A percentile compares a stretch with the other conserved stretches of the same genome.
phyloP scores from a whole-genome alignment of 2,888 invertebrate species.

The Endotricha flammealis region DNA sequence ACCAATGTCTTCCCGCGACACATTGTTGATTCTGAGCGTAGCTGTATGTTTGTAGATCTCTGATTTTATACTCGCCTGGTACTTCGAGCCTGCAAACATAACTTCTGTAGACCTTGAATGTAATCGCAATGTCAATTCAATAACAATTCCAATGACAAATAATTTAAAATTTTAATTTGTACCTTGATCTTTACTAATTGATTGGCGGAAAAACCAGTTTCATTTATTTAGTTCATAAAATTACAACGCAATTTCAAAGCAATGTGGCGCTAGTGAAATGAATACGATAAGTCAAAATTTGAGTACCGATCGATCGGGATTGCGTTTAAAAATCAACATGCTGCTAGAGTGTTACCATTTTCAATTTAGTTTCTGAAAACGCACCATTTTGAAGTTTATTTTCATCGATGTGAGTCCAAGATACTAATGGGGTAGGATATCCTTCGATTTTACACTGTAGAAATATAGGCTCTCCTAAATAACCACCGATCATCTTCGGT shows the following conservation, averaged over 20 bases:
- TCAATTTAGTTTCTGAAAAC: constrained; percentile 12
- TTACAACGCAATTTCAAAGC: too few species aligned
- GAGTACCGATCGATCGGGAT: too few species aligned
- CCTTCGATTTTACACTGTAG: constrained; percentile 86
- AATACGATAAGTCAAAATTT: too few species aligned
- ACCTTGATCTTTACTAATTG: too few species aligned
- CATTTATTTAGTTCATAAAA: too few species aligned
- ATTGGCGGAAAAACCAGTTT: too few species aligned
- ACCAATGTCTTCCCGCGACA: constrained; percentile 77
- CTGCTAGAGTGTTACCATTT: too few species aligned
- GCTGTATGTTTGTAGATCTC: constrained; percentile 78
- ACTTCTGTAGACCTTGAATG: too few species aligned
- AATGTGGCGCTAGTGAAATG: too few species aligned
- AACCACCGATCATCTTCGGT: constrained; percentile 83
- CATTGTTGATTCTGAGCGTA: constrained; percentile 73
- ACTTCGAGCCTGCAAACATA: constrained; percentile 42
- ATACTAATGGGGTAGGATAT: constrained; percentile 83
- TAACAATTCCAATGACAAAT: not conserved
- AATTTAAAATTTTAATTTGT: too few species aligned
- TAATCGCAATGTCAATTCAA: too few species aligned
- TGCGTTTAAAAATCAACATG: too few species aligned
- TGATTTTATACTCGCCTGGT: constrained; percentile 43
- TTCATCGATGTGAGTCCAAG: constrained; percentile 82
- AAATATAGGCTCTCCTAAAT: constrained; percentile 79
- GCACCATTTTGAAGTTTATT: constrained; percentile 79